These are phyloP conservation scores for Otis tarda DNA, from an alignment of 2,113 vertebrate genomes.

Conservation along the genomic window DNA sequence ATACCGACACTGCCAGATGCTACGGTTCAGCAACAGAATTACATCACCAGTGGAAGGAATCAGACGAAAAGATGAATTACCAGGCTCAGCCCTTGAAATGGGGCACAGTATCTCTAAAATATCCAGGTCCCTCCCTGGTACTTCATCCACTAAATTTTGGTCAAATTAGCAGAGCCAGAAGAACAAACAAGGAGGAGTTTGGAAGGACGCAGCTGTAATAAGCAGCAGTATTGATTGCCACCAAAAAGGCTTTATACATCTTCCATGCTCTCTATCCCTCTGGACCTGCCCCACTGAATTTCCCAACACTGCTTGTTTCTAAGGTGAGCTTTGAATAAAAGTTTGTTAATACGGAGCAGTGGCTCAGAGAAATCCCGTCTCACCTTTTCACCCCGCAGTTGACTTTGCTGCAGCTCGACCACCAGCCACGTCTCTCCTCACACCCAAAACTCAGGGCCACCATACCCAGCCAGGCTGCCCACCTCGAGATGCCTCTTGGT, in stretches of 20 bases:
- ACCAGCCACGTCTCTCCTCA: background rate
- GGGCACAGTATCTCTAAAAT: background rate
- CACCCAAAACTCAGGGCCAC: background rate
- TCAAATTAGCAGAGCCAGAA: conserved; percentile 18
- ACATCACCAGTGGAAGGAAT: background rate
- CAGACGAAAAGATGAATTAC: background rate
- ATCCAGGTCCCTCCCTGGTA: background rate
- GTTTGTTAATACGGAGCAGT: background rate
- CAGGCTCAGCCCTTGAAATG: background rate
- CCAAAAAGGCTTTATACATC: conserved; percentile 85
- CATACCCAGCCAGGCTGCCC: background rate
- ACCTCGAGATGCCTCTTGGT: background rate
- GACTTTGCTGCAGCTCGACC: fast-evolving
- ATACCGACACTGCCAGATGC: background rate
- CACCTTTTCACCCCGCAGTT: fast-evolving
- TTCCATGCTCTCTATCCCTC: conserved; percentile 83
- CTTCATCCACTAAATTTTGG: conserved; percentile 1
- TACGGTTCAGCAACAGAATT: background rate
- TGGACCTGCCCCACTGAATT: conserved; percentile 66
- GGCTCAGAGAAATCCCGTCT: background rate
- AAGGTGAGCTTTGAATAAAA: conserved; percentile 14
- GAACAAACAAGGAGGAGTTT: conserved; percentile 13
- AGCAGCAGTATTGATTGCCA: conserved; percentile 81
- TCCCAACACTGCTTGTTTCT: conserved; percentile 76
- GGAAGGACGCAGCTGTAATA: conserved; percentile 63